A percentile compares a stretch with the other conserved stretches of the same genome.
Evolutionary conservation across 1,140 invertebrate species (phyloP).

Genomic region (Caerostris extrusa): DNA sequence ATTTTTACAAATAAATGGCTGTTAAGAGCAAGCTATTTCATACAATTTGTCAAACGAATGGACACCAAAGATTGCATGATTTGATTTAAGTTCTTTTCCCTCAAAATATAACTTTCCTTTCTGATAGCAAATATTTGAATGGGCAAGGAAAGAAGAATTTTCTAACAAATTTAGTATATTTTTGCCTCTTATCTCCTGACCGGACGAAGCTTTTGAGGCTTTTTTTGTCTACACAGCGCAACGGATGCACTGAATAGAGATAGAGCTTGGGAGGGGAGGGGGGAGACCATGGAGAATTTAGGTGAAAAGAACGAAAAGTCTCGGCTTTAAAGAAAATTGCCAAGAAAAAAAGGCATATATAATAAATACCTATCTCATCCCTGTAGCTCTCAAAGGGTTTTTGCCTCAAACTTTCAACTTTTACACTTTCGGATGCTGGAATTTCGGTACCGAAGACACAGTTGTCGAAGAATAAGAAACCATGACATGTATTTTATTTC

Average conservation of each 20-base stretch:
- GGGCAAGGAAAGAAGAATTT: neutral
- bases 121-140: neutral
- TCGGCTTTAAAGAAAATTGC: neutral
- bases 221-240: neutral
- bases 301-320: neutral
- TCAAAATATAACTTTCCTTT: too few species aligned
- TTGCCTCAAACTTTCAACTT: neutral
- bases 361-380: neutral
- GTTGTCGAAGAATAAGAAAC: too few species aligned
- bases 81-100: too few species aligned
- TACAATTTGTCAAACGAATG: too few species aligned
- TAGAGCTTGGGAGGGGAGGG: neutral
- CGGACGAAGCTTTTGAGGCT: neutral
- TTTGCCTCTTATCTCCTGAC: slow-evolving; percentile 44
- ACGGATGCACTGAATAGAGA: neutral
- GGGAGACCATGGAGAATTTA: neutral
- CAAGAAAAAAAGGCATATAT: neutral
- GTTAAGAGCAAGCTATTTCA: too few species aligned
- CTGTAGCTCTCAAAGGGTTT: neutral
- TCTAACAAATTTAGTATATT: slow-evolving; percentile 18
- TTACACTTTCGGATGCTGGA: neutral
- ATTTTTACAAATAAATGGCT: too few species aligned
- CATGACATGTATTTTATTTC: too few species aligned
- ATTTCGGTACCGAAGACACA: too few species aligned
- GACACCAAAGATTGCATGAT: too few species aligned